These are phyloP conservation scores for Pseudochirops corinnae DNA, from an alignment of 2,797 vertebrate genomes.

Conservation along the genomic window DNA sequence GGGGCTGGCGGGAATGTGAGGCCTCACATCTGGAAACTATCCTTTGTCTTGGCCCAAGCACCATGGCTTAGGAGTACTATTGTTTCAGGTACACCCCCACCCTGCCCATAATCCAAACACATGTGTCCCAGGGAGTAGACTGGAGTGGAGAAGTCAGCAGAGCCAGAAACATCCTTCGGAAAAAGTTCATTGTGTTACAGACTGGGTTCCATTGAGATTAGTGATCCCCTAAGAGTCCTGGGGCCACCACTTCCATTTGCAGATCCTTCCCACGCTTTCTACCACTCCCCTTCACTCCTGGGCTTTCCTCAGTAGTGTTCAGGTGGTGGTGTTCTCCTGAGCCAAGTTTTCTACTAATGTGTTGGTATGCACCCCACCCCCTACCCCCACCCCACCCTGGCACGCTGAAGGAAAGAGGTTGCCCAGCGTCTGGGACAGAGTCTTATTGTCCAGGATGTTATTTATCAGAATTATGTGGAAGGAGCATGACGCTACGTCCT, in stretches of 20 bases:
- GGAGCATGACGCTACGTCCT: neutral
- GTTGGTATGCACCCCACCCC: neutral
- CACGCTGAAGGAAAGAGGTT: neutral
- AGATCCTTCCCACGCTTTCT: fast-evolving
- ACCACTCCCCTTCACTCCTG: neutral
- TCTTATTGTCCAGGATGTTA: neutral
- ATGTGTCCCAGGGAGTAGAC: neutral
- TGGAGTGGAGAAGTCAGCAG: neutral
- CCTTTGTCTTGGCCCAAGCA: conserved; percentile 54
- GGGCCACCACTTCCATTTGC: neutral
- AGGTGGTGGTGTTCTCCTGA: neutral
- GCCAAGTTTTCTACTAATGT: neutral
- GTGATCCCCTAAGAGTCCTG: neutral
- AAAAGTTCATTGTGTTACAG: neutral
- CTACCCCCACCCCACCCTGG: neutral
- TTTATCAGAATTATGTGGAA: neutral
- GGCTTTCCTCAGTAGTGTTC: neutral
- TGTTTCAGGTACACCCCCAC: conserved; percentile 66
- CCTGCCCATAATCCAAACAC: neutral
- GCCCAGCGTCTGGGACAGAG: neutral
- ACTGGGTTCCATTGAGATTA: neutral
- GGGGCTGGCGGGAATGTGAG: conserved; percentile 61
- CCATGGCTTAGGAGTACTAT: conserved; percentile 13
- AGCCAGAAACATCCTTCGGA: neutral
- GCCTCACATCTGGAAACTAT: conserved; percentile 74